Percentiles rank a stretch among this genome's conserved stretches.
Evolutionary conservation across 2,113 vertebrate species (phyloP).

Genomic region (Speoplatyrhinus poulsoni): DNA sequence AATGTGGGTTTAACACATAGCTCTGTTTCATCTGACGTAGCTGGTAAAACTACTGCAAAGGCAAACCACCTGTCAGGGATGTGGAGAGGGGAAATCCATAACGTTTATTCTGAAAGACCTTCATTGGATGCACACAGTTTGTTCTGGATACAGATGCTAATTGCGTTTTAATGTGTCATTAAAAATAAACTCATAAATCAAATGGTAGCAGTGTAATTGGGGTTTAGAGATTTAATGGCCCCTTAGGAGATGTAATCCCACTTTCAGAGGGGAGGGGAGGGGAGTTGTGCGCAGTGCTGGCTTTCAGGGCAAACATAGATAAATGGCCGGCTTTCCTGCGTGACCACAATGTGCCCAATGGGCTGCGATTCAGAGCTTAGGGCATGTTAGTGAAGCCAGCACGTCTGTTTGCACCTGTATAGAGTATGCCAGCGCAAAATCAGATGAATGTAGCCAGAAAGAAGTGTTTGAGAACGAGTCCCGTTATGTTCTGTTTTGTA

Average conservation of each 20-base stretch:
- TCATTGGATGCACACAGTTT: slow-evolving; percentile 70
- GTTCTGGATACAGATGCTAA: slow-evolving; percentile 77
- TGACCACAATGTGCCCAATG: slow-evolving; percentile 32
- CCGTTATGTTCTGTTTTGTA: too few relatives aligned
- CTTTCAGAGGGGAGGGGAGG: slow-evolving; percentile 44
- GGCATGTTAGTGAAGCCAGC: slow-evolving; percentile 14
- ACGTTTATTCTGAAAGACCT: slow-evolving; percentile 60
- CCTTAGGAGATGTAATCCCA: slow-evolving; percentile 67
- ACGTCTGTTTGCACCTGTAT: slow-evolving; percentile 1
- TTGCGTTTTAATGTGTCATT: slow-evolving; percentile 81
- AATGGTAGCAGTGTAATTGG: slow-evolving; percentile 66
- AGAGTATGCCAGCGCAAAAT: too few relatives aligned
- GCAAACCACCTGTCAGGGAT: slow-evolving; percentile 42
- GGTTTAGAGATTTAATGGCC: slow-evolving; percentile 70
- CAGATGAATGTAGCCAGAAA: too few relatives aligned
- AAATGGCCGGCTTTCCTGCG: slow-evolving; percentile 35
- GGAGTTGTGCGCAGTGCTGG: slow-evolving; percentile 23
- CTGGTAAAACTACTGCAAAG: slow-evolving; percentile 33
- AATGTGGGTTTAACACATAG: slow-evolving; percentile 57
- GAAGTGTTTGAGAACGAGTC: too few relatives aligned
- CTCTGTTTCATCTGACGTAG: slow-evolving; percentile 44
- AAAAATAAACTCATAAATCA: slow-evolving; percentile 80
- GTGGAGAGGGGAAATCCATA: slow-evolving; percentile 38
- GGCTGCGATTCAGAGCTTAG: slow-evolving; percentile 25
- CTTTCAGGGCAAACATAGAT: slow-evolving; percentile 44